A percentile compares a stretch with the other conserved stretches of the same genome.
Conservation (phyloP, 1,140 invertebrate genomes). For the Drosophila novamexicana region DNA sequence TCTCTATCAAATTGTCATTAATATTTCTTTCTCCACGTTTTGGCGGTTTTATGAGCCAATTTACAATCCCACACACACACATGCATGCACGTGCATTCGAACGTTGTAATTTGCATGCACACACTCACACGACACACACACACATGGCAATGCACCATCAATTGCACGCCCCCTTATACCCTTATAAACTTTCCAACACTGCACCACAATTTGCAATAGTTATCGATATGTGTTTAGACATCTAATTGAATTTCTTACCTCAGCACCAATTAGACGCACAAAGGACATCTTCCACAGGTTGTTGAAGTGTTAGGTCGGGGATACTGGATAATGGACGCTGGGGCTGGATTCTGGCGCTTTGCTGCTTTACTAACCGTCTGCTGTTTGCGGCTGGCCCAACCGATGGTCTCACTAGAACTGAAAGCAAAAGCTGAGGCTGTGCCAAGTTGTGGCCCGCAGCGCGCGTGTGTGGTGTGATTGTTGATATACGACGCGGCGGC, state of each 20-base stretch:
- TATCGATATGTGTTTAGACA: conserved; percentile 4
- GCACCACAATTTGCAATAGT: neutral
- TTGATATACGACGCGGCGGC: conserved; percentile 65
- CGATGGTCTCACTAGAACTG: conserved; percentile 78
- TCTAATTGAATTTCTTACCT: conserved; percentile 56
- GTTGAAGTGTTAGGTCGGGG: conserved; percentile 24
- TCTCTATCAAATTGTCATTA: conserved; percentile 39
- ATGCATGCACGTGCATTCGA: neutral
- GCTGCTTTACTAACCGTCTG: conserved; percentile 10
- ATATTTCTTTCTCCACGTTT: conserved; percentile 16
- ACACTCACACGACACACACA: conserved; percentile 1
- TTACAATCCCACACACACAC: neutral
- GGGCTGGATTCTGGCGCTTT: conserved; percentile 25
- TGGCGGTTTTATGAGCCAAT: conserved; percentile 21
- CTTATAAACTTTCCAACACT: conserved; percentile 11
- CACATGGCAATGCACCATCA: neutral
- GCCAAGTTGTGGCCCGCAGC: conserved; percentile 40
- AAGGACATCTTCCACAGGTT: conserved; percentile 67
- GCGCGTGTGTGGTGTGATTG: conserved; percentile 66
- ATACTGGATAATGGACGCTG: conserved; percentile 25
- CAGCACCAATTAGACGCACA: conserved; percentile 72
- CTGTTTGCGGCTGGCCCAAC: conserved; percentile 58
- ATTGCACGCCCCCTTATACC: neutral
- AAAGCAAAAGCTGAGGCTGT: conserved; percentile 67
- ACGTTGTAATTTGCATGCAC: conserved; percentile 14